Base-by-base conservation (phyloP, 2,888 invertebrate species). In the Thalpophila matura region DNA sequence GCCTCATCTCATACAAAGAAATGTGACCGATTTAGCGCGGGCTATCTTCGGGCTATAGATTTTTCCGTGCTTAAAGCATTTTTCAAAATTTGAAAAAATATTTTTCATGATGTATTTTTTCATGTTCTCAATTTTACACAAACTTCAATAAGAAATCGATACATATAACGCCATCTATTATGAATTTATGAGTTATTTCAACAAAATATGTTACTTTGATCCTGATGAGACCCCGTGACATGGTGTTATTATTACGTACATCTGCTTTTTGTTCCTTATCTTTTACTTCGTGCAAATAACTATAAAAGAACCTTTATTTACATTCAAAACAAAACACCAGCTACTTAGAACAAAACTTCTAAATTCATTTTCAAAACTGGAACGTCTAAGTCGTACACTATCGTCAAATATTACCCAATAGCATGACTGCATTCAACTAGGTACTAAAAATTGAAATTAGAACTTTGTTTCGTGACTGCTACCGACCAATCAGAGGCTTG, bases 381-480 rank as follows among this genome's bases (percentile, higher is more conserved):
- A 77, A 77, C 71, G 27, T 62, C 68, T 64, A 71, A 70, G 50
- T 77, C 68, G 64, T 74, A 53, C 62, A 53, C 38, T 56, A 62
- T 46, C 57, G 50, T 57, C 69, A 68, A 70, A 79, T 77, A 77
- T 80, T 77, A 63, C 69, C 62, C 51, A 77, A 79, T 79, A 62
- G 80, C 80, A 79, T 77, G 79, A 61, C 72, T 79, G 69, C 47
- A 68, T 64, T 80, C 74, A 64, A 71, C 77, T 76, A n/a, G n/a
- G n/a, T n/a, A 68, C 77, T 67, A 80, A 79, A 80, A 78, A 77
- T 77, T 79, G 64, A 72, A 80, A 79, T 79, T 61, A 75, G 80
- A 75, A 75, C 69, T 68, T 64, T 46, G 68, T 68, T 56, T 45
- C 80, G 75, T 80, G 80, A 77, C 64, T 74, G 14, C 38, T 59